phyloP scores from a whole-genome alignment of 2,888 invertebrate species.

The Drosophila antonietae region DNA sequence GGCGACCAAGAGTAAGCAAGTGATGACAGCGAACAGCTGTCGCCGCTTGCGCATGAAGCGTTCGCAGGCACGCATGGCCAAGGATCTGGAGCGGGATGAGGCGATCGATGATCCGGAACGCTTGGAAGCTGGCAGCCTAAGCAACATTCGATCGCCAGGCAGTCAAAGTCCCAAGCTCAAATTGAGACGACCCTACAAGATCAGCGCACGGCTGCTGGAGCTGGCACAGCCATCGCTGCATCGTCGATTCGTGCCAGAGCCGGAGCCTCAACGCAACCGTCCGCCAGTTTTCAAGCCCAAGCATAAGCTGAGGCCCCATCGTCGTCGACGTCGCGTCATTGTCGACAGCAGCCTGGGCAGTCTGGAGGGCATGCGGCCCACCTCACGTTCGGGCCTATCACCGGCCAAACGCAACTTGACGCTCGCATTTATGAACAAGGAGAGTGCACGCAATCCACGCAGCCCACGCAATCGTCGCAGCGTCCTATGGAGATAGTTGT shows the following conservation, averaged over 20 bases:
- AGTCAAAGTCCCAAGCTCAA: neutral
- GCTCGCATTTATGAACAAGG: slow-evolving; percentile 51
- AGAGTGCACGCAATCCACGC: slow-evolving; percentile 13
- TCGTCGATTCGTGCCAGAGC: neutral
- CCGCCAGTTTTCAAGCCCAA: neutral
- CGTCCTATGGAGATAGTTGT: slow-evolving; percentile 34
- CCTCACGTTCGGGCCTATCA: slow-evolving; percentile 32
- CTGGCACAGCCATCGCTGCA: slow-evolving; percentile 32
- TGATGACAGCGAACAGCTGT: neutral
- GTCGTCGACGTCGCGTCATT: neutral
- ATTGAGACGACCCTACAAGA: slow-evolving; percentile 18
- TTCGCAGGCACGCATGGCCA: slow-evolving; percentile 27
- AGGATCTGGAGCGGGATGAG: slow-evolving; percentile 44
- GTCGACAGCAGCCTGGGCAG: slow-evolving; percentile 60
- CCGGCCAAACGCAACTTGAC: slow-evolving; percentile 64
- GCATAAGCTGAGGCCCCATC: slow-evolving; percentile 1
- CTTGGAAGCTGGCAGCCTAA: slow-evolving; percentile 24
- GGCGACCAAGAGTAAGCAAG: too few relatives aligned
- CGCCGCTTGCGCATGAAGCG: slow-evolving; percentile 12
- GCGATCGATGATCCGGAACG: slow-evolving; percentile 53
- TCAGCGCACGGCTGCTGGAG: slow-evolving; percentile 40
- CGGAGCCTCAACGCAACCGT: neutral
- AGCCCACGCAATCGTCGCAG: neutral
- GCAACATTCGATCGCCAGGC: neutral
- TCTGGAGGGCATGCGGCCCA: slow-evolving; percentile 24